These are phyloP conservation scores for Cecropterus lyciades DNA, from an alignment of 1,140 invertebrate species.

Conservation along the genomic window DNA sequence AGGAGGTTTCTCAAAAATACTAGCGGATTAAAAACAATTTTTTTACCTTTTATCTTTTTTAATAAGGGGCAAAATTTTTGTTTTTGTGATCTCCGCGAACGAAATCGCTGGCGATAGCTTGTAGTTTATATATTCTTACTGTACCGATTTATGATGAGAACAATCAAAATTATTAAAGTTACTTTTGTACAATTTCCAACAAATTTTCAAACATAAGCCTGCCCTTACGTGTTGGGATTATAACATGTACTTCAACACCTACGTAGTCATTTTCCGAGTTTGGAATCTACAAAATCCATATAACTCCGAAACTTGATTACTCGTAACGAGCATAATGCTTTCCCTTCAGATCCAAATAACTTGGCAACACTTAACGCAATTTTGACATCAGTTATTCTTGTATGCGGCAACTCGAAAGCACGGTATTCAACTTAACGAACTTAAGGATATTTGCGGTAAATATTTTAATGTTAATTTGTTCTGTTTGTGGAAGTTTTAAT, in stretches of 20 bases:
- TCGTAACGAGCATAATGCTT: constrained; percentile 24
- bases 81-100: no score
- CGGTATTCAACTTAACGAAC: constrained; percentile 21
- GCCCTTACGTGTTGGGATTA: not conserved
- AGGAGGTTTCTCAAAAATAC: no score
- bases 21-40: no score
- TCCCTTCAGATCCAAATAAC: constrained; percentile 26
- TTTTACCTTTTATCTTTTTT: no score
- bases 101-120: no score
- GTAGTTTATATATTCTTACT: no score
- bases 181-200: no score
- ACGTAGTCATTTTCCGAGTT: constrained; percentile 9
- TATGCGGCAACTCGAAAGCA: constrained; percentile 22
- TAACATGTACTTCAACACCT: constrained; percentile 4
- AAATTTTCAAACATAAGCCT: no score
- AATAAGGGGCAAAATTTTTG: no score
- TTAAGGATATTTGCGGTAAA: constrained; percentile 31
- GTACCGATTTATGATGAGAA: no score
- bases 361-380: constrained; percentile 33
- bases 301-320: constrained; percentile 29
- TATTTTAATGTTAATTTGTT: constrained; percentile 38
- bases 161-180: no score
- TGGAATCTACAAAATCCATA: constrained; percentile 9
- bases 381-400: constrained; percentile 34
- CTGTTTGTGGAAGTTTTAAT: constrained; percentile 35